These are phyloP conservation scores for Xenopus laevis DNA, from an alignment of 2,113 vertebrate species.

Conservation along the genomic window DNA sequence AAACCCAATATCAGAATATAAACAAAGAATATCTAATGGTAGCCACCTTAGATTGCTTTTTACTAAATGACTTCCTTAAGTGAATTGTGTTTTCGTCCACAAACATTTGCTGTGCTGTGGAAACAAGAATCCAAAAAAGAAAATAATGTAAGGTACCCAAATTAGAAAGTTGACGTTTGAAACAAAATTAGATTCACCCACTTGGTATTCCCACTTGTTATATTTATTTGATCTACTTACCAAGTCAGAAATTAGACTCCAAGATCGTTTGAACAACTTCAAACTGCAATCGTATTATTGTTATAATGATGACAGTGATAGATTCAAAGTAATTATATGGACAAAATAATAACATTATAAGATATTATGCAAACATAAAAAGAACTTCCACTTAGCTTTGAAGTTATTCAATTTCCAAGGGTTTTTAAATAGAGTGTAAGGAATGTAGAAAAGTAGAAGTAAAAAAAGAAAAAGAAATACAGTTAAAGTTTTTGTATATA, in stretches of 20 bases:
- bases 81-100: too few relatives aligned
- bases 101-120: not conserved
- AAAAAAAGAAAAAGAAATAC: too few relatives aligned
- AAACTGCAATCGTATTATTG: slow-evolving; percentile 65
- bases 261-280: slow-evolving; percentile 58
- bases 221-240: slow-evolving; percentile 66
- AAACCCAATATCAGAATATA: too few relatives aligned
- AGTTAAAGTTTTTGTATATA: too few relatives aligned
- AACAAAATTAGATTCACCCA: slow-evolving; percentile 54
- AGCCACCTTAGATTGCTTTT: too few relatives aligned
- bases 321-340: slow-evolving; percentile 73
- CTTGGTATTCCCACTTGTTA: slow-evolving; percentile 58
- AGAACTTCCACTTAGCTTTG: slow-evolving; percentile 51
- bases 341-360: slow-evolving; percentile 72
- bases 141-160: not conserved
- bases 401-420: slow-evolving; percentile 47
- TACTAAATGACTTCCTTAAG: too few relatives aligned
- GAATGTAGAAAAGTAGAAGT: too few relatives aligned
- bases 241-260: slow-evolving; percentile 61
- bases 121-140: not conserved
- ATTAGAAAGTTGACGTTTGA: slow-evolving; percentile 53
- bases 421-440: too few relatives aligned
- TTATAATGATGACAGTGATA: slow-evolving; percentile 76
- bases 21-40: too few relatives aligned
- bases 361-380: slow-evolving; percentile 66